These are phyloP conservation scores for Porites cylindrica DNA, from an alignment of 92 coral and sea anemone genomes.

Conservation along the genomic window DNA sequence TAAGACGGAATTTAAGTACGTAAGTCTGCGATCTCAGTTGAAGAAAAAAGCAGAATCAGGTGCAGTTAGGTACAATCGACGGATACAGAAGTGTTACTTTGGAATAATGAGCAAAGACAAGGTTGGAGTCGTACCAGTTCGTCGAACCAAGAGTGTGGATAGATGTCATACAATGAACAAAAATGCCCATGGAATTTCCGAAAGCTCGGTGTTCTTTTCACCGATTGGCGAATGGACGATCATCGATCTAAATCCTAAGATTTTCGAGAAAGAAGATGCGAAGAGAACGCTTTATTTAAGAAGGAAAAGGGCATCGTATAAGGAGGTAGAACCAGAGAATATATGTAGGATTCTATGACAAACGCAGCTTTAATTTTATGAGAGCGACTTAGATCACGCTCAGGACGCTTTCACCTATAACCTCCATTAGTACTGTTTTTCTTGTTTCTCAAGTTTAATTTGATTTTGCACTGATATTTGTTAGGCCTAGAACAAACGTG, in stretches of 20 bases:
- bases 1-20: slow-evolving; percentile 9
- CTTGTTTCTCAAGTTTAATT: too few species aligned
- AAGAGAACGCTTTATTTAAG: slow-evolving; percentile 28
- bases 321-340: slow-evolving; percentile 42
- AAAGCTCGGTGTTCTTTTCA: slow-evolving; percentile 40
- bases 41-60: slow-evolving; percentile 27
- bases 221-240: slow-evolving; percentile 52
- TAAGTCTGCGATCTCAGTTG: slow-evolving; percentile 21
- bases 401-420: too few species aligned
- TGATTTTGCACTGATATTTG: too few species aligned
- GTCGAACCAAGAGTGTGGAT: slow-evolving; percentile 6
- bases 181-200: slow-evolving; percentile 26
- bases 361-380: not conserved
- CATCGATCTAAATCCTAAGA: slow-evolving; percentile 23
- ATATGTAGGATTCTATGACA: slow-evolving; percentile 22
- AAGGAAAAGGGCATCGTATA: slow-evolving; percentile 21
- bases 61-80: not conserved
- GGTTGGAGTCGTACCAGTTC: not conserved
- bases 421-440: too few species aligned
- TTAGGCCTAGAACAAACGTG: too few species aligned
- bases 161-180: not conserved
- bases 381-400: too few species aligned
- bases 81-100: slow-evolving; percentile 28
- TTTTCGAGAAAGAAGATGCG: slow-evolving; percentile 44
- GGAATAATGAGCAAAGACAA: not conserved